Conservation (phyloP, 2,888 invertebrate species). For the Hymenopus coronatus region DNA sequence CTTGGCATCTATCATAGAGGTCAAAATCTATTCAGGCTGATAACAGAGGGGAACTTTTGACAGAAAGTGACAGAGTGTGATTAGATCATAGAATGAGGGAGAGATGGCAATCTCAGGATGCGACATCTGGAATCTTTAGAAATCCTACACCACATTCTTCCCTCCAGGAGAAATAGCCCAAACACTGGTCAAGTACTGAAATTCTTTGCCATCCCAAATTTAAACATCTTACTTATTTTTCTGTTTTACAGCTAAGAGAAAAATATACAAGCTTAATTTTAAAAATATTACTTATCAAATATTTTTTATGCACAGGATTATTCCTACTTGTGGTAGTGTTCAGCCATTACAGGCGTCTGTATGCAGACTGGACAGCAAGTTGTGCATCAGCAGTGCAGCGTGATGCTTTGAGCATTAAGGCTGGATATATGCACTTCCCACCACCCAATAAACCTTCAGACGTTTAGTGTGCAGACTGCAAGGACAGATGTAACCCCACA, state of each 20-base stretch:
- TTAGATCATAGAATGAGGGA: too few relatives aligned
- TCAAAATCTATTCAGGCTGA: too few relatives aligned
- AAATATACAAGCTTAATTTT: neutral
- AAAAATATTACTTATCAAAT: neutral
- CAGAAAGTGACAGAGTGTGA: too few relatives aligned
- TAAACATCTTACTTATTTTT: too few relatives aligned
- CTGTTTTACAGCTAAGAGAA: neutral
- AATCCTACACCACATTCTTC: too few relatives aligned
- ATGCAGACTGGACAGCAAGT: slow-evolving; percentile 36
- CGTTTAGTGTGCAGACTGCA: slow-evolving; percentile 1
- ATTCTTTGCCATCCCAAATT: too few relatives aligned
- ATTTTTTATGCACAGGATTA: slow-evolving; percentile 37
- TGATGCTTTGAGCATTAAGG: slow-evolving; percentile 21
- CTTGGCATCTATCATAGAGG: too few relatives aligned
- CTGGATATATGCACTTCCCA: slow-evolving; percentile 26
- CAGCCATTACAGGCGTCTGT: slow-evolving; percentile 47
- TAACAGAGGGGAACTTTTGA: too few relatives aligned
- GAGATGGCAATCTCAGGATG: too few relatives aligned
- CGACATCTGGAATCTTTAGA: too few relatives aligned
- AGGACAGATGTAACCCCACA: neutral
- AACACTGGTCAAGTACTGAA: too few relatives aligned
- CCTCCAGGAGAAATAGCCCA: too few relatives aligned
- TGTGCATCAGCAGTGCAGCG: slow-evolving; percentile 24
- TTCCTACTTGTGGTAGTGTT: slow-evolving; percentile 49
- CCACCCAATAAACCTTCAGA: slow-evolving; percentile 22